Evolutionary conservation across 1,140 invertebrate species (phyloP).

Genomic region (Chionoecetes opilio): DNA sequence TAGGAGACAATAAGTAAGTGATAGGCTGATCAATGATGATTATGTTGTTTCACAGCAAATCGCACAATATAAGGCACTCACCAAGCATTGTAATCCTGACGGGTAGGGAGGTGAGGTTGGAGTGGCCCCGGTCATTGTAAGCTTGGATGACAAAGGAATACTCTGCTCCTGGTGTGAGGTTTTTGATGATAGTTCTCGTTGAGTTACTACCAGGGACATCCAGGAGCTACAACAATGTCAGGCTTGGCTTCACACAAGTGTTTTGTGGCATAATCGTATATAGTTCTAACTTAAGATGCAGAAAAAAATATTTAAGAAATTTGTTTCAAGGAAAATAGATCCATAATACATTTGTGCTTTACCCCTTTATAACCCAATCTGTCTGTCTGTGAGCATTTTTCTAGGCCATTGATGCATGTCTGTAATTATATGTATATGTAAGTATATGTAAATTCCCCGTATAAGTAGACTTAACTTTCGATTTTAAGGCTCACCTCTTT

Average conservation of each 20-base stretch:
- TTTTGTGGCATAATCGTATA: not conserved
- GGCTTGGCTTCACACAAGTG: not conserved
- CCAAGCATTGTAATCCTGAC: constrained; percentile 59
- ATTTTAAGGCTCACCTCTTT: not conserved
- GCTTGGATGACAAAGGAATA: constrained; percentile 60
- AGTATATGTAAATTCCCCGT: constrained; percentile 1
- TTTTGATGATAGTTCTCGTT: constrained; percentile 22
- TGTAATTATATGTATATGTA: constrained; percentile 13
- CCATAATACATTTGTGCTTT: no score
- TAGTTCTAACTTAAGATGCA: not conserved
- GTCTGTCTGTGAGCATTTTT: no score
- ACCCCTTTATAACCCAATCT: no score
- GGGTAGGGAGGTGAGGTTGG: constrained; percentile 7
- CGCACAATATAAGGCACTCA: constrained; percentile 31
- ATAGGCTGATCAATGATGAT: no score
- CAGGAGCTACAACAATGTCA: constrained; percentile 50
- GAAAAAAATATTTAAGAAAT: no score
- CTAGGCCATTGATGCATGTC: no score
- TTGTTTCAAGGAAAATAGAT: no score
- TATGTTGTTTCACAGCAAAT: no score
- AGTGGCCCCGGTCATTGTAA: constrained; percentile 44
- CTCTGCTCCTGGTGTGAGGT: constrained; percentile 45
- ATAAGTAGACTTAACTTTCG: no score
- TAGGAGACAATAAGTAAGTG: no score
- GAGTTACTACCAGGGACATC: constrained; percentile 49